Base-by-base conservation (phyloP, 2,888 invertebrate genomes). In the Eurois occulta region DNA sequence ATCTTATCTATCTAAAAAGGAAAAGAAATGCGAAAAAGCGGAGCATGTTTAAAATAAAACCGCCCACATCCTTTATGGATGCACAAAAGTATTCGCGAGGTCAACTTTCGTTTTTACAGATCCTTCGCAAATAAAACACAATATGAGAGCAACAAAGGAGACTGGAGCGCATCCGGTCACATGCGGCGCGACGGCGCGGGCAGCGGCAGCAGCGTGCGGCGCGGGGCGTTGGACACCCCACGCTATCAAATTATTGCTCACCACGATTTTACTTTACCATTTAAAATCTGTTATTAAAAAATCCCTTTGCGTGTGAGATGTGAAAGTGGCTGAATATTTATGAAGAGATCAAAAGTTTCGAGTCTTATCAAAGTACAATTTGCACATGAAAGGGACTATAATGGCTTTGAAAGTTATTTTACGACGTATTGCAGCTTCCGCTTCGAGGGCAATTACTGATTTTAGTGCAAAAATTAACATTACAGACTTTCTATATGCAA, bases 261-360 rank as follows among this genome's bases (percentile, higher is more conserved):
- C 83, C 83, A 81, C 77, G 81, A 86, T 89, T 88, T 88, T 89
- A 88, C 86, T 80, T 89, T 81, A 84, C 88, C 89, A 90, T 91
- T 89, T 88, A 89, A 88, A 87, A 83, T 82, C 75, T 83, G 84
- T 82, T 88, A 86, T 89, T 90, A 90, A 88, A 89, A 91, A 91
- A 89, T 88, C 91, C 93, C 93, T 93, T 93, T 75, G 91, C 91
- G 92, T 93, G 92, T 90, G 90, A 89, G 85, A 89, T 88, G 94
- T 91, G 95, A 96, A 95, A 95, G 95, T 90, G 85, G 69, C 91
- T 93, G 92, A 93, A 95, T 95, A 95, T 95, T 95, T 94, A 95
- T 94, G 93, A 94, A 92, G 90, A 92, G 90, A 92, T 91, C 92
- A 92, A 91, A 92, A 90, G 87, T 87, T 91, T 91, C 88, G 89